Conservation (phyloP, 1,140 invertebrate genomes). For the Homarus americanus region DNA sequence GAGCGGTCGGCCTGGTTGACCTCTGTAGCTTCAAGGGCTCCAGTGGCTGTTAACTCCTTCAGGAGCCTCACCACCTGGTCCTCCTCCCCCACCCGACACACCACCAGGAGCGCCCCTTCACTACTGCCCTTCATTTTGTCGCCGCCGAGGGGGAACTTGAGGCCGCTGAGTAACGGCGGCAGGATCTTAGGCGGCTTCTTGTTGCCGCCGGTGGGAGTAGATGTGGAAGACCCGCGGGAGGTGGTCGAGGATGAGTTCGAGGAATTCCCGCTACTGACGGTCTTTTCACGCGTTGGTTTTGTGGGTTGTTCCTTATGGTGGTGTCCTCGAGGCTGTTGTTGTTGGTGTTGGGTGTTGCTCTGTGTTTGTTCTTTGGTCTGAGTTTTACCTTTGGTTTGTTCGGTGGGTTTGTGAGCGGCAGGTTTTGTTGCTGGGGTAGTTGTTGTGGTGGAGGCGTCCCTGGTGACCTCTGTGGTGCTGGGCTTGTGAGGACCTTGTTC, state of each 20-base stretch:
- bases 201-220: not conserved
- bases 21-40: conserved; percentile 43
- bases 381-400: conserved; percentile 2
- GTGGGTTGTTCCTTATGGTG: conserved; percentile 31
- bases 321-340: not conserved
- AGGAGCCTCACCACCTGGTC: conserved; percentile 69
- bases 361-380: conserved; percentile 15
- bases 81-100: conserved; percentile 70
- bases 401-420: not conserved
- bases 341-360: not conserved
- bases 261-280: not conserved
- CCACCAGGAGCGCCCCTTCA: conserved; percentile 69
- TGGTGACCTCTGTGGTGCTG: conserved; percentile 15
- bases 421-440: not conserved
- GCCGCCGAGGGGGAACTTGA: conserved; percentile 9
- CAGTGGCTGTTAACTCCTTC: conserved; percentile 62
- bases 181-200: conserved; percentile 36
- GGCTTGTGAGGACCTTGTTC: not conserved
- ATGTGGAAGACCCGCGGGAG: not conserved
- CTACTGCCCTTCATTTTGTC: conserved; percentile 72
- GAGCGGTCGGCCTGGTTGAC: conserved; percentile 70
- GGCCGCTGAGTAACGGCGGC: conserved; percentile 35
- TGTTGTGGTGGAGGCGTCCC: not conserved
- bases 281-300: not conserved
- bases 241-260: too few relatives aligned